Base-by-base conservation (phyloP, 2,888 invertebrate species). In the Creontiades dilutus region DNA sequence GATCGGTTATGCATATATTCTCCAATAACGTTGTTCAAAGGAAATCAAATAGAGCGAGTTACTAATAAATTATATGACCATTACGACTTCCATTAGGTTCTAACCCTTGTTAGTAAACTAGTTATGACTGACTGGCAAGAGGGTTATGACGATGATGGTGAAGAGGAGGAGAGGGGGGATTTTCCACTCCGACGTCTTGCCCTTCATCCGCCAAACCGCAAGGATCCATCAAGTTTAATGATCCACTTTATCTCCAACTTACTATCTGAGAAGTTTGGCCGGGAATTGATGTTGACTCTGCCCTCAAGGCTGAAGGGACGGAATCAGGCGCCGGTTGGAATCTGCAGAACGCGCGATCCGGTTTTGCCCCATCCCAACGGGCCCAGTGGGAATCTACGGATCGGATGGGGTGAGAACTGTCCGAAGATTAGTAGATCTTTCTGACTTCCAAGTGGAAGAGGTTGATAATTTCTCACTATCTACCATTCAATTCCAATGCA, bases 171-270 rank as follows among this genome's bases (percentile, higher is more conserved):
- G 46, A n/a, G 37, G 46, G 46, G 37, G n/a, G n/a, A 47, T 47
- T 80, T 46, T 46, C 46, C 78, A 16, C 5, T 19, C 78, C 46
- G 37, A 37, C 48, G 16, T 48, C 52, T 52, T 52, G 52, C 82
- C 52, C 52, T 82, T 82, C 27, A 19, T 52, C 52, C 52, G 23
- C 55, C 19, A 82, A 82, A 82, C 82, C 82, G 19, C 82, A n/a
- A 48, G 55, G 52, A 82, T 82, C 82, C 82, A 82, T 82, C 82
- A 82, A 82, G 52, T 82, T 82, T 82, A 82, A 82, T 82, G 82
- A 82, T 82, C 82, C 82, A 52, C 82, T 82, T 82, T 52, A 82
- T 82, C 82, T 23, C 27, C 82, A 82, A 82, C 27, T 82, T 19
- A 82, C 16, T 52, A 82, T 48, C 55, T 82, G 82, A 82, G 82